These are phyloP conservation scores for Lacanobia oleracea DNA, from an alignment of 2,888 invertebrate species.

Conservation along the genomic window DNA sequence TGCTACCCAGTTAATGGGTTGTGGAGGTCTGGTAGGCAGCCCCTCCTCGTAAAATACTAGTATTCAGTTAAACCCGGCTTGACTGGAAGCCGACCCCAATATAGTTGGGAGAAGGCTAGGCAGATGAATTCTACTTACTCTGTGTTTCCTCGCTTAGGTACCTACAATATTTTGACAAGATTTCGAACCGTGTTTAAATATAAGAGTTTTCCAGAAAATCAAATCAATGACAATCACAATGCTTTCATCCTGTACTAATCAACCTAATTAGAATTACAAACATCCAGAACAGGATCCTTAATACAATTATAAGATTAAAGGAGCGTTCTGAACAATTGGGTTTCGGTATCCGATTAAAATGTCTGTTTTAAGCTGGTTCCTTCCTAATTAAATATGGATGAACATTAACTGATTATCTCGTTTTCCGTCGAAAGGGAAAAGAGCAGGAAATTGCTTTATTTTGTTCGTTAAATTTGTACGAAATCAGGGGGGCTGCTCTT, in stretches of 20 bases:
- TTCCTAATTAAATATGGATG: slow-evolving; percentile 29
- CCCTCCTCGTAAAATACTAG: no score
- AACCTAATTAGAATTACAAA: slow-evolving; percentile 10
- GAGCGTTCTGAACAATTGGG: slow-evolving; percentile 34
- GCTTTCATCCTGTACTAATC: not conserved
- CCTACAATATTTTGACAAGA: no score
- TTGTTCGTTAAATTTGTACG: not conserved
- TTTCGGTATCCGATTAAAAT: slow-evolving; percentile 23
- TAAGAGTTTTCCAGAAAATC: not conserved
- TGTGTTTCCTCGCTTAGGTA: no score
- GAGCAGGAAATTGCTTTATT: not conserved
- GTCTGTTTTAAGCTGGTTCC: slow-evolving; percentile 2
- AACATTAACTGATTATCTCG: slow-evolving; percentile 35
- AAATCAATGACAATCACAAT: not conserved
- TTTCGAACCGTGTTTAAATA: no score
- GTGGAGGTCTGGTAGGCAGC: no score
- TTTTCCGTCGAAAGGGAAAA: not conserved
- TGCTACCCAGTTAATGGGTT: no score
- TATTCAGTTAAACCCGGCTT: no score
- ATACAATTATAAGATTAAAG: slow-evolving; percentile 35
- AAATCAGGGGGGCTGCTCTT: no score
- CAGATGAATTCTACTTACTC: no score
- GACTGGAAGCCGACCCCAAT: no score
- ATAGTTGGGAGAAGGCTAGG: no score
- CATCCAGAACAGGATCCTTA: slow-evolving; percentile 18